Conservation (phyloP, 1,140 invertebrate genomes). For the Drosophila eugracilis region DNA sequence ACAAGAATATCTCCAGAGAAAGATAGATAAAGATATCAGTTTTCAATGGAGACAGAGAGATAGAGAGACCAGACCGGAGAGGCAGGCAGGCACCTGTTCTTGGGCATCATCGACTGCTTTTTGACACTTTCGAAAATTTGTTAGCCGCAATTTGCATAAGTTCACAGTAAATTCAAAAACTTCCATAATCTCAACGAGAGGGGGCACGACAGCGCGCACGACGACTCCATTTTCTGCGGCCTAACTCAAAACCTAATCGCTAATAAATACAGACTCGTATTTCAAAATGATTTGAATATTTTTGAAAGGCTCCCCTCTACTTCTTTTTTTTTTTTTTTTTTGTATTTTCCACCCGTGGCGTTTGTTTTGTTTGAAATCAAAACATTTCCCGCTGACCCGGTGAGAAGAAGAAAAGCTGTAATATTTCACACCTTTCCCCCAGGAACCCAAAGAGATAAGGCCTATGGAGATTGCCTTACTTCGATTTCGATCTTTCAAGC, state of each 20-base stretch:
- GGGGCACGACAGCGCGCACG: too few species aligned
- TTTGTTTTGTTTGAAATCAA: conserved; percentile 79
- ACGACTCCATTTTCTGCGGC: not conserved
- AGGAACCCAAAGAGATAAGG: too few species aligned
- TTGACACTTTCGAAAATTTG: conserved; percentile 78
- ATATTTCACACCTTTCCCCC: conserved; percentile 50
- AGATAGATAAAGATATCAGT: conserved; percentile 73
- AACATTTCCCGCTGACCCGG: conserved; percentile 66
- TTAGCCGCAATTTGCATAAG: conserved; percentile 74
- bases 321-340: not conserved
- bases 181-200: conserved; percentile 46
- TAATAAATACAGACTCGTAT: conserved; percentile 82
- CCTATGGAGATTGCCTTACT: conserved; percentile 4
- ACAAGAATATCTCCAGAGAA: conserved; percentile 34
- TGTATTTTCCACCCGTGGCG: conserved; percentile 56
- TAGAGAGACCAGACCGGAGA: not conserved
- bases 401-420: conserved; percentile 25
- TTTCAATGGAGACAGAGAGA: conserved; percentile 59
- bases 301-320: conserved; percentile 50
- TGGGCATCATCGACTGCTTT: conserved; percentile 13
- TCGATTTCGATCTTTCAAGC: not conserved
- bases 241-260: conserved; percentile 58
- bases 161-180: conserved; percentile 77
- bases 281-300: conserved; percentile 80
- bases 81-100: conserved; percentile 21